Base-by-base conservation (phyloP, 1,140 invertebrate genomes). In the Solenopsis invicta region DNA sequence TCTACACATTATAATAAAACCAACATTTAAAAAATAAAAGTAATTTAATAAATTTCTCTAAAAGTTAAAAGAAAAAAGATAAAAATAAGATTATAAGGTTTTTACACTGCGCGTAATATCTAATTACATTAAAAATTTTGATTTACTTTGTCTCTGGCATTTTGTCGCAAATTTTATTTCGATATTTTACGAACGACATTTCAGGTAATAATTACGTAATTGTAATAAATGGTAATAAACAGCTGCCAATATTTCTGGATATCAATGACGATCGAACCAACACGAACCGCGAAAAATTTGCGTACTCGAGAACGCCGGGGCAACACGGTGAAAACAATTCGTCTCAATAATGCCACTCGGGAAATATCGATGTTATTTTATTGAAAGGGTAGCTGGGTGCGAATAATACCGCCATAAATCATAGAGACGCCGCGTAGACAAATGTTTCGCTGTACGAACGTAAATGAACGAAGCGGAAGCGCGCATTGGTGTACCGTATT, bases 371-470 rank as follows among this genome's bases (percentile, higher is more conserved):
- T 78, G 71, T 88, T 88, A 86, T 86, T 88, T 88, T 86, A 88
- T 88, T 76, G 82, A 64, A 72, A 67, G 84, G 48, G 34, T 67
- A 56, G 61, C 67, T 78, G 61, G 50, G 56, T 41, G 72, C 62
- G 54, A 87, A 85, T 77, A 88, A 88, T 72, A 86, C 72, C 16
- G 37, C n/a, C n/a, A 86, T 88, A 52, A 88, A 88, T 88, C 87
- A 86, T 86, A 59, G 74, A 24, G 37, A 77, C 41, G 45, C 48
- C 69, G 54, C 16, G 64, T 74, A 71, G 62, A 69, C 64, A 75
- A 87, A 87, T 61, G 50, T 72, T 87, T 54, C 24, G n/a, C 50
- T 62, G 48, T 72, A 34, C 52, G 56, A 41, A 48, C 21, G 29
- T 37, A n/a, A 56, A 52, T 45, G 56, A 84, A 56, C 64, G 48